Evolutionary conservation across 2,797 vertebrate species (phyloP), one percentile per base, ranked within the genome.

Genomic region (Chaetophractus vellerosus): DNA sequence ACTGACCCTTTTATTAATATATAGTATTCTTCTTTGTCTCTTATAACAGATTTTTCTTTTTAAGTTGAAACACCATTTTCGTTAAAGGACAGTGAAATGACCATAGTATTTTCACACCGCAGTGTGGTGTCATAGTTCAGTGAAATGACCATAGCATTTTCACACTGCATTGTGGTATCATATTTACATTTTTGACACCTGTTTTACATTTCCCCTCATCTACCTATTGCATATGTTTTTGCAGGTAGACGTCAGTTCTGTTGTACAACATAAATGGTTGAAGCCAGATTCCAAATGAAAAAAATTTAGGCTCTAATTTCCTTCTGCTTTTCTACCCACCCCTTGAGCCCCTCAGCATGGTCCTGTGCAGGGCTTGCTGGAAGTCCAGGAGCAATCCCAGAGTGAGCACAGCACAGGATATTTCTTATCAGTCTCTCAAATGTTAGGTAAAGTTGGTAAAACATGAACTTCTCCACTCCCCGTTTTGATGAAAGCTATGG

Each of bases 1-100:
- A 55, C 18, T 55, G 52, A 55, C 52, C 52, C 4, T 50, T 55
- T 55, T 55, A 55, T 55, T 55, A 55, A 55, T 55, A 55, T 55
- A 55, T 19, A 55, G 52, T 18, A 19, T 55, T 4, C 50, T 55
- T 55, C 52, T 55, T 19, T 55, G 52, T 55, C 52, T 55, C 52
- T 55, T 55, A 5, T 55, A 55, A 55, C 52, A 55, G 52, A 5
- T 55, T 16, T 55, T 55, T 38, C 6, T 38, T 38, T 38, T 38
- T 38, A 38, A 96, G 87, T 93, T 96, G 86, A 69, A 97, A 97
- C 55, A 45, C 96, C 71, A 0, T 11, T 97, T 97, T 97, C 97
- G 97, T 19, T 96, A 97, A 87, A 95, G 66, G 74, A n/a, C 9
- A 3, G 81, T 33, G 72, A 92, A 91, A 89, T 63, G 79, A 84